These are phyloP conservation scores for Listrodromus nycthemerus DNA, from an alignment of 2,888 invertebrate species.

Conservation along the genomic window DNA sequence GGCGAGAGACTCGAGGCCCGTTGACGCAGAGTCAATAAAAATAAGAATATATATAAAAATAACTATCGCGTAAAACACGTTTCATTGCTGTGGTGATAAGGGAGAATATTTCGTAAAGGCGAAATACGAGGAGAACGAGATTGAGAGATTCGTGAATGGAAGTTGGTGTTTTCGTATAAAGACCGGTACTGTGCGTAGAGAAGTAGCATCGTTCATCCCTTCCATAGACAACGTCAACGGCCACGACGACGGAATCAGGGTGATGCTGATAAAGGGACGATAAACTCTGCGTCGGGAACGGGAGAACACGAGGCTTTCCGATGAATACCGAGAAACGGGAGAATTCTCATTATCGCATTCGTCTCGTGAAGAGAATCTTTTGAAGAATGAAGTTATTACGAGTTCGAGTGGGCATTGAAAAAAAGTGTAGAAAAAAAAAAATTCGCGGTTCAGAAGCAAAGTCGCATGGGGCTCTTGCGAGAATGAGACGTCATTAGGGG, in stretches of 20 bases:
- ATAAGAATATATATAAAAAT: background rate
- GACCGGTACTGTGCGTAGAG: conserved; percentile 51
- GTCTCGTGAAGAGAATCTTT: conserved; percentile 10
- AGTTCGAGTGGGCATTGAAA: background rate
- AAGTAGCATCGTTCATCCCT: conserved; percentile 55
- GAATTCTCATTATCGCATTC: conserved; percentile 46
- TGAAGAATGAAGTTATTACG: conserved; percentile 37
- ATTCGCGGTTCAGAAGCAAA: background rate
- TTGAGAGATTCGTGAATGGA: conserved; percentile 59
- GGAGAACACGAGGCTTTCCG: conserved; percentile 29
- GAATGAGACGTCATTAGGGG: conserved; percentile 45
- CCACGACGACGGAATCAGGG: conserved; percentile 8
- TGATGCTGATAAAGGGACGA: conserved; percentile 63
- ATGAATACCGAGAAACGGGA: conserved; percentile 45
- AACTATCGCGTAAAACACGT: conserved; percentile 26
- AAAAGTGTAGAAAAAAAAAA: conserved; percentile 11
- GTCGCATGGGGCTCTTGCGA: background rate
- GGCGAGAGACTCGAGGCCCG: conserved; percentile 10
- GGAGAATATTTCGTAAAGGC: conserved; percentile 55
- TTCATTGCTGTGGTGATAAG: conserved; percentile 54
- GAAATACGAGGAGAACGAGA: conserved; percentile 7
- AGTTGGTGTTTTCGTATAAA: conserved; percentile 56
- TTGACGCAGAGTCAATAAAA: background rate
- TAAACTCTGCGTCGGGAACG: conserved; percentile 56
- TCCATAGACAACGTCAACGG: conserved; percentile 28